Conservation (phyloP, 2,113 vertebrate species). For the Gorsachius goisagi region DNA sequence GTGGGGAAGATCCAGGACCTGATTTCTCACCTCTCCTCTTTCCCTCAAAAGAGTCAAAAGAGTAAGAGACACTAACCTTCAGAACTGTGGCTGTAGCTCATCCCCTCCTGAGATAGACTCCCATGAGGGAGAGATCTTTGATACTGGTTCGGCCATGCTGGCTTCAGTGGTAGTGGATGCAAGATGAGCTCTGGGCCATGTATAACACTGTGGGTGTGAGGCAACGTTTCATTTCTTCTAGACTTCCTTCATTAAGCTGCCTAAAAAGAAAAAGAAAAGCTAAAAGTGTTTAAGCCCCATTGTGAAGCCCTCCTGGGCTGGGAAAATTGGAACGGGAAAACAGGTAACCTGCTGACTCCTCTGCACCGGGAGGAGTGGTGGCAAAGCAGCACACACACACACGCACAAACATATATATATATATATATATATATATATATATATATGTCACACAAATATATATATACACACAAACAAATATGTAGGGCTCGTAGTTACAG, state of each 20-base stretch:
- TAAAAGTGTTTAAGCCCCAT: background rate
- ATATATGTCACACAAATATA: too few species aligned
- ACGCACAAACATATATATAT: too few species aligned
- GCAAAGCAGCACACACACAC: background rate
- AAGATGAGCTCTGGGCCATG: background rate
- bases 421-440: too few species aligned
- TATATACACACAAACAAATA: rapidly evolving
- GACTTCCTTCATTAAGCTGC: background rate
- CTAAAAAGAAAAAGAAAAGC: background rate
- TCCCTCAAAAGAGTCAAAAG: background rate
- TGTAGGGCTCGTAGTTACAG: background rate
- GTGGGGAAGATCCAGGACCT: background rate
- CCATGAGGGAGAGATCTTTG: rapidly evolving
- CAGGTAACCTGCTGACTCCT: background rate
- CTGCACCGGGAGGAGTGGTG: background rate
- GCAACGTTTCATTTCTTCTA: background rate
- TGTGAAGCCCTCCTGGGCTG: background rate
- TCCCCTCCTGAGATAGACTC: background rate
- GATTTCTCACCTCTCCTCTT: background rate
- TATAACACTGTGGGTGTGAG: background rate
- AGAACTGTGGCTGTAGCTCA: background rate
- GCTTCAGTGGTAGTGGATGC: background rate
- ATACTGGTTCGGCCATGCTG: background rate
- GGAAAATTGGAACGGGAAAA: background rate
- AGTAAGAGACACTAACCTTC: background rate